A percentile compares a stretch with the other conserved stretches of the same genome.
Conservation (phyloP, 1,140 invertebrate species). For the Yoshiicerus persimilis region DNA sequence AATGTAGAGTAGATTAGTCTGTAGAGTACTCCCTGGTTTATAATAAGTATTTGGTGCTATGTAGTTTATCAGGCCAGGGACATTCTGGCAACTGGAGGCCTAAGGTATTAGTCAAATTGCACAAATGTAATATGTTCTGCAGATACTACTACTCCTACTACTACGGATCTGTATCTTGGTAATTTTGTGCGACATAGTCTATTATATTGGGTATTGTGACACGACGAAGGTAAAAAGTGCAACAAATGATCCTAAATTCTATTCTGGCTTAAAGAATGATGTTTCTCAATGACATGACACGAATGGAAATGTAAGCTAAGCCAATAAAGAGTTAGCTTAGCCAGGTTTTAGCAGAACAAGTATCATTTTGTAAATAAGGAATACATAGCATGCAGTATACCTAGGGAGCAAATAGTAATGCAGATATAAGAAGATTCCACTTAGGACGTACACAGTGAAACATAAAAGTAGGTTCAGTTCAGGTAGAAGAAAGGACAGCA, state of each 20-base stretch:
- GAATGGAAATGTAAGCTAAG: not conserved
- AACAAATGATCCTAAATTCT: not conserved
- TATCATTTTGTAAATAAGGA: no score
- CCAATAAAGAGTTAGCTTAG: no score
- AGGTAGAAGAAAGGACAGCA: not conserved
- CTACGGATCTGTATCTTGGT: no score
- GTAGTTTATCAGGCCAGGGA: not conserved
- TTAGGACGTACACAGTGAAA: not conserved
- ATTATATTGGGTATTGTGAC: not conserved
- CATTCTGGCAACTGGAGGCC: not conserved
- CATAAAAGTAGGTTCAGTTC: not conserved
- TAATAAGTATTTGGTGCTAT: not conserved
- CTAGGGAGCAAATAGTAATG: not conserved
- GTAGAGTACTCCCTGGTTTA: not conserved
- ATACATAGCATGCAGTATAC: no score
- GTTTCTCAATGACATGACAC: not conserved
- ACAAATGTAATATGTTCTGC: no score
- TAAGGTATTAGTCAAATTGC: no score
- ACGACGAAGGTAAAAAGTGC: not conserved
- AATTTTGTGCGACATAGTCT: not conserved
- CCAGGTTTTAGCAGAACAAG: not conserved
- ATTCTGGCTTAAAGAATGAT: no score
- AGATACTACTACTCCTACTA: no score
- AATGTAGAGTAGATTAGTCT: not conserved
- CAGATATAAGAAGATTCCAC: not conserved